A percentile compares a stretch with the other conserved stretches of the same genome.
phyloP scores from a whole-genome alignment of 2,888 invertebrate species.

The Aleiodes alternator region DNA sequence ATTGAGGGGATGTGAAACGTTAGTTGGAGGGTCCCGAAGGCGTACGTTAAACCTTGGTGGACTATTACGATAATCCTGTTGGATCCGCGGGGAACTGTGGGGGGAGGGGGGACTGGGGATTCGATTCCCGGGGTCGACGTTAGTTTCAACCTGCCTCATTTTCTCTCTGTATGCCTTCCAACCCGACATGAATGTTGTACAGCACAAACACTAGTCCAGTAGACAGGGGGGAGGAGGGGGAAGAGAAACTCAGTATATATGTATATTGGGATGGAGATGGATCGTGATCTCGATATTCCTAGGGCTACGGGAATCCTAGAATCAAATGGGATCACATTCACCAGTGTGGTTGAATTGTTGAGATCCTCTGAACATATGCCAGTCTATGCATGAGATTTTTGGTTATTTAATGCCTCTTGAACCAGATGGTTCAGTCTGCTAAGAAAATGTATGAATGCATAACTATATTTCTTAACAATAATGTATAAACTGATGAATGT shows the following conservation, averaged over 20 bases:
- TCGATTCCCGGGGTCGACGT: conserved; percentile 62
- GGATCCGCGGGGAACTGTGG: conserved; percentile 62
- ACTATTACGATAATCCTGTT: conserved; percentile 73
- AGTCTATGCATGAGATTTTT: background rate
- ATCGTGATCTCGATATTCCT: conserved; percentile 60
- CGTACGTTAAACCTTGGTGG: conserved; percentile 66
- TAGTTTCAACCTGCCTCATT: conserved; percentile 47
- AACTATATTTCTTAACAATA: no score
- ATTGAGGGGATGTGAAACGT: conserved; percentile 44
- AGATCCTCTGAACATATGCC: conserved; percentile 3
- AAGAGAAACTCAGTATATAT: conserved; percentile 48
- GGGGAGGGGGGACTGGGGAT: conserved; percentile 56
- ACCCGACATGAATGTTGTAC: conserved; percentile 16
- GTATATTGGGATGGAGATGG: conserved; percentile 54
- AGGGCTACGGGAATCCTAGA: conserved; percentile 37
- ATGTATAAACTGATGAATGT: no score
- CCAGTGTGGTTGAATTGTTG: conserved; percentile 34
- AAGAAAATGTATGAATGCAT: no score
- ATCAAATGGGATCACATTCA: conserved; percentile 27
- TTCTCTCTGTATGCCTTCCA: background rate
- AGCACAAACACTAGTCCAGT: conserved; percentile 9
- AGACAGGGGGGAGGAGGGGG: conserved; percentile 57
- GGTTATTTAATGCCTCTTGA: no score
- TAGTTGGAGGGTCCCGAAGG: conserved; percentile 58
- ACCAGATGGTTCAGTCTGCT: no score